Evolutionary conservation across 92 coral and sea anemone species (phyloP).

Genomic region (Porites evermanni): DNA sequence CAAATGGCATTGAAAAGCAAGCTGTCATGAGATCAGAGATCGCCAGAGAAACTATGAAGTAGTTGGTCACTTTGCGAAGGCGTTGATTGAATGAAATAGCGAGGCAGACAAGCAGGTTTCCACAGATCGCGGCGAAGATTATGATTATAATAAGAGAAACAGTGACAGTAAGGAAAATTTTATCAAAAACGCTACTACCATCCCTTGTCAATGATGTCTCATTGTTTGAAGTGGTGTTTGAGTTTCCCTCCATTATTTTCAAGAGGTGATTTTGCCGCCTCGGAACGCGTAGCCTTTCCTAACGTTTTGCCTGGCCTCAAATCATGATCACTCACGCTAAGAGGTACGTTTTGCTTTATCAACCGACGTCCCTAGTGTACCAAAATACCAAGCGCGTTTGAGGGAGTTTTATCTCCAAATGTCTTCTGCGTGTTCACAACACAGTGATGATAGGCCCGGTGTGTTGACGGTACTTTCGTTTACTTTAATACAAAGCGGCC

Average conservation of each 20-base stretch:
- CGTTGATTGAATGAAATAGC: slow-evolving; percentile 74
- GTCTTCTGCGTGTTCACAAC: slow-evolving; percentile 12
- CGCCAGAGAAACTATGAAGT: slow-evolving; percentile 86
- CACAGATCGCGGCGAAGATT: slow-evolving; percentile 65
- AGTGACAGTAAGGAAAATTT: slow-evolving; percentile 25
- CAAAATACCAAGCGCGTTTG: background rate
- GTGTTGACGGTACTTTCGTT: slow-evolving; percentile 18
- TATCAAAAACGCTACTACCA: background rate
- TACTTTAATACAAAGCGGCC: slow-evolving; percentile 31
- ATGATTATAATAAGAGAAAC: slow-evolving; percentile 62
- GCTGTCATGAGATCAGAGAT: slow-evolving; percentile 86
- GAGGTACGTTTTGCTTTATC: slow-evolving; percentile 6
- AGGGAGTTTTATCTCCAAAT: slow-evolving; percentile 15
- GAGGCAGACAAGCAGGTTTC: slow-evolving; percentile 80
- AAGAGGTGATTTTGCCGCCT: background rate
- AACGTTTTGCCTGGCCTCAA: background rate
- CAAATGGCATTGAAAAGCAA: slow-evolving; percentile 80
- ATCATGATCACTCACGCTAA: slow-evolving; percentile 7
- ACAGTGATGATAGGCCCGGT: slow-evolving; percentile 11
- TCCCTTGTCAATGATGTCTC: background rate
- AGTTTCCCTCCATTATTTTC: slow-evolving; percentile 29
- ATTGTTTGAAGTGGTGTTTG: slow-evolving; percentile 18
- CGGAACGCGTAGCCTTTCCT: background rate
- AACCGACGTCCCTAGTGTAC: background rate
- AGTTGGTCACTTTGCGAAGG: slow-evolving; percentile 76